Evolutionary conservation across 2,888 invertebrate genomes (phyloP).

Genomic region (Yponomeuta plumbellus): DNA sequence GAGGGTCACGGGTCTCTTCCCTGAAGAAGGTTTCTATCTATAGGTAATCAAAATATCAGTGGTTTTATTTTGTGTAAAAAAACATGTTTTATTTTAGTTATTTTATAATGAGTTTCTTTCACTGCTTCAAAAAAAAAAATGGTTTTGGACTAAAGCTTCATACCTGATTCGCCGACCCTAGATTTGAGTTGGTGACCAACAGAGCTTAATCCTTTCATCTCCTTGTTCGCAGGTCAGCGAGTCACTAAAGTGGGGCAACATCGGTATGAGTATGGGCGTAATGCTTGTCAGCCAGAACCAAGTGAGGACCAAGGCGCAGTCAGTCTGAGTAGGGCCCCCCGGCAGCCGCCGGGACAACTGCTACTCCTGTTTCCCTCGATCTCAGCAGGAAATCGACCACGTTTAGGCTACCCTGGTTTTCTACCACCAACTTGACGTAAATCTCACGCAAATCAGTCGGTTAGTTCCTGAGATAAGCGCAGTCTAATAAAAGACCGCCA

Average conservation of each 20-base stretch:
- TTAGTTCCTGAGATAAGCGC: background rate
- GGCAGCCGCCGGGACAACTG: slow-evolving; percentile 52
- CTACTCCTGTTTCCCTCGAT: slow-evolving; percentile 61
- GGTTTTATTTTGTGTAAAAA: too few species aligned
- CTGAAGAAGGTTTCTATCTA: too few species aligned
- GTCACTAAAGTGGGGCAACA: slow-evolving; percentile 82
- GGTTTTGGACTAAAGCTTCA: too few species aligned
- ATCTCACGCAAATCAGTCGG: background rate
- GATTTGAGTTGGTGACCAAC: background rate
- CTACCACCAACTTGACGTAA: background rate
- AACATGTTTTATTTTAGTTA: too few species aligned
- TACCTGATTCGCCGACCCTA: too few species aligned
- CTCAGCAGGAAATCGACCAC: slow-evolving; percentile 50
- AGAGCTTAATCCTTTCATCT: slow-evolving; percentile 20
- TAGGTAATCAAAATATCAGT: too few species aligned
- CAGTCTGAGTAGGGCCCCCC: slow-evolving; percentile 61
- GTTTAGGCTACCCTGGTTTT: slow-evolving; percentile 32
- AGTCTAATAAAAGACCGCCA: background rate
- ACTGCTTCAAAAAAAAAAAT: too few species aligned
- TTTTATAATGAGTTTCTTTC: too few species aligned
- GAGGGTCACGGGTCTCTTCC: too few species aligned
- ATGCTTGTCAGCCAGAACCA: slow-evolving; percentile 74
- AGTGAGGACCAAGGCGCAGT: slow-evolving; percentile 59
- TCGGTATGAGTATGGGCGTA: slow-evolving; percentile 82
- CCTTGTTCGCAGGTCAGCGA: slow-evolving; percentile 80